Base-by-base conservation (phyloP, 2,113 vertebrate species). In the Gnathonemus echidnorhynchus region DNA sequence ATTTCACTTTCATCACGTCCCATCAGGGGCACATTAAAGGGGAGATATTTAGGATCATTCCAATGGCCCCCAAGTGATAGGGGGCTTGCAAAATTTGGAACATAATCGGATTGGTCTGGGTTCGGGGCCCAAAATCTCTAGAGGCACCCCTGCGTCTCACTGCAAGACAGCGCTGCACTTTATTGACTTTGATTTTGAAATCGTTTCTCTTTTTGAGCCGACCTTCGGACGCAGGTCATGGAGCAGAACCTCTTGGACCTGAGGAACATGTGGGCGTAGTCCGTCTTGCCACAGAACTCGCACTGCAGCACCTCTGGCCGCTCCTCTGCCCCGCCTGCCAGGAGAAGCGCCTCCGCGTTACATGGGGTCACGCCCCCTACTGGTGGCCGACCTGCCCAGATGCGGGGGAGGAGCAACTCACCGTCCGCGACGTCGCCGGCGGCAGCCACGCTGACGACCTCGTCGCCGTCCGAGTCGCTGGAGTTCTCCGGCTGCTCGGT, bases 221-320 rank as follows among this genome's bases (percentile, higher is more conserved):
- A 95, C 98, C 98, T 97, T 95, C 97, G 96, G 93, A 97, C 97
- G 94, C 98, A 99, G 19, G 97, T 96, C 92, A 97, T 97, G 89
- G 98, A 97, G 94, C 98, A 99, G 96, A 98, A 99, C 89, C 97
- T 96, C 93, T 97, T 98, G 91, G 98, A 99, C 83, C 97, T 94
- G 48, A 97, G 95, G 93, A 98, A 98, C 10, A 97, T 97, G 94
- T 95, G 95, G 89, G 97, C 92, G 91, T 97, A 98, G 77, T 97
- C 97, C 95, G 96, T 97, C 95, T 97, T 97, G 1, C 98, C 97
- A 94, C 98, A 99, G 92, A 97, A 98, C 95, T 99, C 97, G 93
- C 98, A 99, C 94, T 97, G 96, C 90, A 98, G 95, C 90, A 97
- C 94, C 46, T 96, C 96, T 88, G 91, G 94, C 91, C 94, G 21